Percentiles rank a stretch among this genome's conserved stretches.
phyloP scores from a whole-genome alignment of 2,113 vertebrate species.

The Carassius gibelio region DNA sequence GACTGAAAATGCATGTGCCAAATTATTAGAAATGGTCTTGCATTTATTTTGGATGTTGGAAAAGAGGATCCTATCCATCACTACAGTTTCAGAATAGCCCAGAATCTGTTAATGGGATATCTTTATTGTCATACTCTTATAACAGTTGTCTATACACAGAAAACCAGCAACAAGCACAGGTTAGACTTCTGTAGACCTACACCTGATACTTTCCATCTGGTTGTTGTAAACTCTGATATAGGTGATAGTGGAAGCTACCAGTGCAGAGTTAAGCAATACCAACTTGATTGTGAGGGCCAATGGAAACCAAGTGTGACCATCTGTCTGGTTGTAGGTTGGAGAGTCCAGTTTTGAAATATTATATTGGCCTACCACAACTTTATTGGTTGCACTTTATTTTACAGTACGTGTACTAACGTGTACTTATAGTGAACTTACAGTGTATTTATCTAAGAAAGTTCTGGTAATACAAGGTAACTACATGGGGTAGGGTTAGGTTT shows the following conservation, averaged over 20 bases:
- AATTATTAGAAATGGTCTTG: not conserved
- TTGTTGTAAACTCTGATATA: slow-evolving; percentile 34
- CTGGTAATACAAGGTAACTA: no score
- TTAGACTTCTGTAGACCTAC: slow-evolving; percentile 43
- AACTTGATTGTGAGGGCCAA: slow-evolving; percentile 17
- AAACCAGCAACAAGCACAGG: slow-evolving; percentile 11
- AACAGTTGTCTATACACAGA: slow-evolving; percentile 16
- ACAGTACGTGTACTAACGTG: no score
- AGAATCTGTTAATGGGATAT: not conserved
- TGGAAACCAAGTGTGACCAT: slow-evolving; percentile 12
- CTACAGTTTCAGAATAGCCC: slow-evolving; percentile 34
- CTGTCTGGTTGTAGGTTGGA: no score
- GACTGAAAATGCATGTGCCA: no score
- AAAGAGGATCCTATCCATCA: slow-evolving; percentile 21
- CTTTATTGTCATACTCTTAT: slow-evolving; percentile 23
- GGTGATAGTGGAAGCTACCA: slow-evolving; percentile 52
- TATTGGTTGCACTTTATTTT: no score
- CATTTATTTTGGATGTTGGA: slow-evolving; percentile 33
- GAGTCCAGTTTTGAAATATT: no score
- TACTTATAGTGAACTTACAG: no score
- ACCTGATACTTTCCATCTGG: slow-evolving; percentile 8
- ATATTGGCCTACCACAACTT: not conserved
- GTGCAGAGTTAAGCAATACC: slow-evolving; percentile 52
- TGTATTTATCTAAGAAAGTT: no score
- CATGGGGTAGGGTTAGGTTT: no score